Percentiles rank a stretch among this genome's conserved stretches.
phyloP scores from a whole-genome alignment of 2,113 vertebrate species.

The Lepus europaeus region DNA sequence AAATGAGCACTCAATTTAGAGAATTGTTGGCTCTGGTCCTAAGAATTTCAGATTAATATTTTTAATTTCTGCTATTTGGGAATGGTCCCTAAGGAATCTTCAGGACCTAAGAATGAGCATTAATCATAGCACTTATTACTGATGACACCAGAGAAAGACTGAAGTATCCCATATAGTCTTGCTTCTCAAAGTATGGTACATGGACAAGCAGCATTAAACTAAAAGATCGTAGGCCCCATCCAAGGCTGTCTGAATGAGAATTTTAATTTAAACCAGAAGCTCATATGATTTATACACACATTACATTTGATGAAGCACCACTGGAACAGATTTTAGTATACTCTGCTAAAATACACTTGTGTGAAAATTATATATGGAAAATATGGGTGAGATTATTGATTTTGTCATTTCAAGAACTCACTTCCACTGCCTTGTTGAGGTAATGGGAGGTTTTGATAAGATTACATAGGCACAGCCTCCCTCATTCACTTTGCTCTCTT shows the following conservation, averaged over 20 bases:
- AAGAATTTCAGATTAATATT: neutral
- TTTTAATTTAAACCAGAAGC: neutral
- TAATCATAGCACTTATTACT: neutral
- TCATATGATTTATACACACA: neutral
- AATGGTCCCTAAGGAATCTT: neutral
- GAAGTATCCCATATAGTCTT: neutral
- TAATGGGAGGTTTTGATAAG: neutral
- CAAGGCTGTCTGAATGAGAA: neutral
- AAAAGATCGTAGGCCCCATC: neutral
- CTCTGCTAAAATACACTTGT: neutral
- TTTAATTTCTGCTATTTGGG: neutral
- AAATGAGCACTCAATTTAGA: neutral
- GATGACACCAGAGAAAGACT: neutral
- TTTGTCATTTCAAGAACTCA: conserved; percentile 13
- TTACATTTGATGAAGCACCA: neutral
- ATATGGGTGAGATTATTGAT: neutral
- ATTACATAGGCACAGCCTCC: conserved; percentile 17
- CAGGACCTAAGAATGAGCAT: neutral
- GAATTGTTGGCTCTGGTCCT: neutral
- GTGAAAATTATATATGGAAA: neutral
- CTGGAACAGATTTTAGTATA: neutral
- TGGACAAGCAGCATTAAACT: neutral
- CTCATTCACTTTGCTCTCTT: conserved; percentile 51
- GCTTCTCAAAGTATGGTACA: neutral
- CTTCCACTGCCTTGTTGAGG: neutral